Base-by-base conservation (phyloP, 1,140 invertebrate species). In the Liolophura sinensis region DNA sequence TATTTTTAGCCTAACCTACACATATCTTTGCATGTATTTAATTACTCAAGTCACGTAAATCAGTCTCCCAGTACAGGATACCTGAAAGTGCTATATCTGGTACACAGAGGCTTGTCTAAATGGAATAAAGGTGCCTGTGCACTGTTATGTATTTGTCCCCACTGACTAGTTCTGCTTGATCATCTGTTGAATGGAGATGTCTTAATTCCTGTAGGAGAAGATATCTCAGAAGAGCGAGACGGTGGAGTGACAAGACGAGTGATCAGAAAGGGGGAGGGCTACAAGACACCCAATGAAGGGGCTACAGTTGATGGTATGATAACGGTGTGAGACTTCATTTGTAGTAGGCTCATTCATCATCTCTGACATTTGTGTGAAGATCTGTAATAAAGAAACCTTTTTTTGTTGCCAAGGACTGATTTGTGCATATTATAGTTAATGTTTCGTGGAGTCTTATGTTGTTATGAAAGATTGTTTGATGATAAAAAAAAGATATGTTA, bases 221-320 rank as follows among this genome's bases (percentile, higher is more conserved):
- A 99, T 86, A 73, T 98, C 14, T 93, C 92, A 73, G 89, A 90
- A 3, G 88, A 90, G 54, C 91, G 92, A 79, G 93, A 96, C 86
- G 91, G 90, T 67, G 90, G 92, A 27, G 94, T 99, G 72, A 85
- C 92, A 40, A 90, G 91, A 65, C 86, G 89, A 64, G 89, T 90
- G 76, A 82, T 96, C 18, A 85, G 81, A 46, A 80, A 87, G 60
- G 95, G 96, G 55, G 87, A 88, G 65, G 90, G 90, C 0, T 89
- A 85, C 73, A 81, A 85, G 50, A 88, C 79, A 62, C 96, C 96
- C 47, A 91, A 91, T 74, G 92, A 96, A 69, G 92, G 91, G 22
- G 89, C 91, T 16, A 83, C 88, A 65, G 79, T 80, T 58, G 74
- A 78, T 68, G 70, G 81, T 83, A 69, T 70, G 74, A 40, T 40